Conservation (phyloP, 2,113 vertebrate genomes). For the Canis aureus region DNA sequence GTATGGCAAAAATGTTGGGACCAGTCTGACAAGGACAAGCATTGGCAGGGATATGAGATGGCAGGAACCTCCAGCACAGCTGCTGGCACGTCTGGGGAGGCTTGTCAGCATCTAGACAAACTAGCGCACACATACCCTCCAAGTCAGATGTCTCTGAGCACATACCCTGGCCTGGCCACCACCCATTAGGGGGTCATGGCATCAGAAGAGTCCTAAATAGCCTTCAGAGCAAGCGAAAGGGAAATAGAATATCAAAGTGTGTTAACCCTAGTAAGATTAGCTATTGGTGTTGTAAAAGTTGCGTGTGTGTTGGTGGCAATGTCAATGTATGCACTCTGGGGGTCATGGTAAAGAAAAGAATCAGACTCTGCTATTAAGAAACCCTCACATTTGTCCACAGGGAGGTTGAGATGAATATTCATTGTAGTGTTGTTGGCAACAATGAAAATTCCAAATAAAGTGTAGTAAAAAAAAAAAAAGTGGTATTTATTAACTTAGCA, state of each 20-base stretch:
- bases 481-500: not conserved
- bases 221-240: not conserved
- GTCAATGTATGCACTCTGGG: not conserved
- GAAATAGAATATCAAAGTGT: not conserved
- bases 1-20: not conserved
- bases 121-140: not conserved
- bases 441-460: not conserved
- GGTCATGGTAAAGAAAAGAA: not conserved
- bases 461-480: not conserved
- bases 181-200: not conserved
- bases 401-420: not conserved
- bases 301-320: not conserved
- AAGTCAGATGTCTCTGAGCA: not conserved
- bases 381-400: not conserved
- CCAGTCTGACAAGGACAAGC: not conserved
- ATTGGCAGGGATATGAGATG: not conserved
- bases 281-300: not conserved
- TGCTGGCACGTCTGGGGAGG: not conserved
- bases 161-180: not conserved
- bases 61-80: not conserved
- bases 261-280: not conserved
- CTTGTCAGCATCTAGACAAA: not conserved
- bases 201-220: not conserved
- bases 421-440: not conserved
- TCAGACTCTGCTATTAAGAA: not conserved